Evolutionary conservation across 2,797 vertebrate species (phyloP).

Genomic region (Tapirus indicus): DNA sequence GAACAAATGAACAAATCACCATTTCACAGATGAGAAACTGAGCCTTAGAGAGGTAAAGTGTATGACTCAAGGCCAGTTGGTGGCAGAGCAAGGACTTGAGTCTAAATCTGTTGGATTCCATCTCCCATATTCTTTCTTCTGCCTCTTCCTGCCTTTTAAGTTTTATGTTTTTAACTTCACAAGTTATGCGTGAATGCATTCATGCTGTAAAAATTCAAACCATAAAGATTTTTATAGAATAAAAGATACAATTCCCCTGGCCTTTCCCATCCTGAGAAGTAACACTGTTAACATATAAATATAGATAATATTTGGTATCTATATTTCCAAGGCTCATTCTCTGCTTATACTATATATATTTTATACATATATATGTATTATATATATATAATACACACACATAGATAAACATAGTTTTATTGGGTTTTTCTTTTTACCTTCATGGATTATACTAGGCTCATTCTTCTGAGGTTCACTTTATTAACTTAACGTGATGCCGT

Average conservation of each 20-base stretch:
- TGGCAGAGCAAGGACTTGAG: not conserved
- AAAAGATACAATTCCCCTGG: not conserved
- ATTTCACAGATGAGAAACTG: conserved; percentile 6
- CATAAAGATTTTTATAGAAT: not conserved
- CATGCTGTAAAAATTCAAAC: conserved; percentile 1
- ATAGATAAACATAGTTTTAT: not conserved
- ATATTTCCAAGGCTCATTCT: not conserved
- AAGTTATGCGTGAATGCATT: not conserved
- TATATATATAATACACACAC: not conserved
- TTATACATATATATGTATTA: not conserved
- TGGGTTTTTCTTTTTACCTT: not conserved
- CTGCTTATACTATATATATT: not conserved
- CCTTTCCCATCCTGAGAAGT: not conserved
- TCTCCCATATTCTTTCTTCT: not conserved
- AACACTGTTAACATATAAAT: not conserved
- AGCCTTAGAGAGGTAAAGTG: not conserved
- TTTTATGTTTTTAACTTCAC: not conserved
- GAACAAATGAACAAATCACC: not conserved
- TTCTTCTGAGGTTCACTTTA: conserved; percentile 9
- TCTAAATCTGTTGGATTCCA: not conserved
- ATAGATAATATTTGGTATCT: not conserved
- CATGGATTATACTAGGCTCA: not conserved
- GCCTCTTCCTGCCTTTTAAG: not conserved
- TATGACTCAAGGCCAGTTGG: not conserved
- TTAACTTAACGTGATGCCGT: not conserved